These are phyloP conservation scores for Rhopalosiphum maidis DNA, from an alignment of 1,140 invertebrate species.

Conservation along the genomic window DNA sequence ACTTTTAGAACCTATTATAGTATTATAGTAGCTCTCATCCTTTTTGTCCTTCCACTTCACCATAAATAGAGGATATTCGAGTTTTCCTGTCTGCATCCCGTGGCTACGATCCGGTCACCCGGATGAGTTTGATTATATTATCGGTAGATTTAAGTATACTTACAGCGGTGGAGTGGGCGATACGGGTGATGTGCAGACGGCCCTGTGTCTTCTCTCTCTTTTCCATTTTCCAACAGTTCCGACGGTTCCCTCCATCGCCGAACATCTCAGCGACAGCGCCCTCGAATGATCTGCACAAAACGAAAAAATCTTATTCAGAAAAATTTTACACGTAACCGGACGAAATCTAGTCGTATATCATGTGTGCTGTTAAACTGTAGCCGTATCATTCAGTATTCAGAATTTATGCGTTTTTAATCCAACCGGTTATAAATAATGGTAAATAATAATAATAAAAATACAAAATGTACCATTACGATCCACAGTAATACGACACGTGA, in stretches of 20 bases:
- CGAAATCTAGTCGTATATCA: background rate
- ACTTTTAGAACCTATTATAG: background rate
- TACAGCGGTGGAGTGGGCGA: constrained; percentile 53
- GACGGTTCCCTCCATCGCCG: constrained; percentile 51
- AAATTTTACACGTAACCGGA: background rate
- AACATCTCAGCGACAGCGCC: constrained; percentile 60
- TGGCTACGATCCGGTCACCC: background rate
- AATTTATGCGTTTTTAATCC: constrained; percentile 38
- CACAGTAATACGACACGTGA: background rate
- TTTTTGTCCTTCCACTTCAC: too few relatives aligned
- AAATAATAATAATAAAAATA: background rate
- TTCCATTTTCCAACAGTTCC: constrained; percentile 60
- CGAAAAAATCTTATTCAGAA: background rate
- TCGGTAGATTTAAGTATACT: background rate
- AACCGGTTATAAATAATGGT: background rate
- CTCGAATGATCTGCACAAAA: constrained; percentile 60
- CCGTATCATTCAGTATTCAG: background rate
- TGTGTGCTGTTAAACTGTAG: background rate
- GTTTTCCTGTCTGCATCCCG: too few relatives aligned
- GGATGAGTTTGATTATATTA: too few relatives aligned
- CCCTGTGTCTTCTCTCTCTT: constrained; percentile 58
- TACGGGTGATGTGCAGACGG: constrained; percentile 59
- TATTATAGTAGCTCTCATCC: background rate
- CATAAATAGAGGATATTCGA: too few relatives aligned
- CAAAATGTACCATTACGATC: background rate